Conservation (phyloP, 2,888 invertebrate species). For the Gerosis bhagava region DNA sequence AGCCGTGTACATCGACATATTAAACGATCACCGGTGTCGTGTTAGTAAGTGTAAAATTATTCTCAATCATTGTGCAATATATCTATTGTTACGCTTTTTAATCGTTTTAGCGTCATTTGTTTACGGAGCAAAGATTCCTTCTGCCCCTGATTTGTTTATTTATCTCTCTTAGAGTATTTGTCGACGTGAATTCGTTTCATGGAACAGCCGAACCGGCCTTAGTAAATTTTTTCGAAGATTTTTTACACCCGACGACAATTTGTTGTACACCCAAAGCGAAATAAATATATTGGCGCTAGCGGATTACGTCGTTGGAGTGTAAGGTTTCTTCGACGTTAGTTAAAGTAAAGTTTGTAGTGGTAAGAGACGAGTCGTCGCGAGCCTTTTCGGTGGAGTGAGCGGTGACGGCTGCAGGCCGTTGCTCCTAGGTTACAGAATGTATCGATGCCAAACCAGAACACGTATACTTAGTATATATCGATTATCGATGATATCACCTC, state of each 20-base stretch:
- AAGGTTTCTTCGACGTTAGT: constrained; percentile 17
- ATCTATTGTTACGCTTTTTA: constrained; percentile 69
- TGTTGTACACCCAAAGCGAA: too few species aligned
- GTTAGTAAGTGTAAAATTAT: constrained; percentile 56
- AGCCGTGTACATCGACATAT: constrained; percentile 48
- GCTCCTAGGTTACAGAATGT: constrained; percentile 66
- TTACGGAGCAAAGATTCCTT: constrained; percentile 9
- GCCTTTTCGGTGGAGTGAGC: constrained; percentile 36
- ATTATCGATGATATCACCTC: constrained; percentile 71
- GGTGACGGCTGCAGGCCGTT: constrained; percentile 43
- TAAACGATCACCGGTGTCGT: constrained; percentile 32
- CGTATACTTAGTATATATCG: constrained; percentile 75
- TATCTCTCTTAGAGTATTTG: constrained; percentile 55
- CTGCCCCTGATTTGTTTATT: constrained; percentile 37
- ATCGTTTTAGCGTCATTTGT: constrained; percentile 60
- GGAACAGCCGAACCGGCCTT: constrained; percentile 45
- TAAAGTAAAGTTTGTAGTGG: constrained; percentile 15
- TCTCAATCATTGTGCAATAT: constrained; percentile 73
- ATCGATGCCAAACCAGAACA: constrained; percentile 77
- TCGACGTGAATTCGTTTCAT: constrained; percentile 56
- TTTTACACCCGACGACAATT: constrained; percentile 31
- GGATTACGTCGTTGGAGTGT: neutral
- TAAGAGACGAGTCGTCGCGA: constrained; percentile 13
- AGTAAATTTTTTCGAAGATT: constrained; percentile 17
- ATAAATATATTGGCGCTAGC: too few species aligned